Evolutionary conservation across 92 coral and sea anemone species (phyloP).

Genomic region (Parazoanthus darwini): DNA sequence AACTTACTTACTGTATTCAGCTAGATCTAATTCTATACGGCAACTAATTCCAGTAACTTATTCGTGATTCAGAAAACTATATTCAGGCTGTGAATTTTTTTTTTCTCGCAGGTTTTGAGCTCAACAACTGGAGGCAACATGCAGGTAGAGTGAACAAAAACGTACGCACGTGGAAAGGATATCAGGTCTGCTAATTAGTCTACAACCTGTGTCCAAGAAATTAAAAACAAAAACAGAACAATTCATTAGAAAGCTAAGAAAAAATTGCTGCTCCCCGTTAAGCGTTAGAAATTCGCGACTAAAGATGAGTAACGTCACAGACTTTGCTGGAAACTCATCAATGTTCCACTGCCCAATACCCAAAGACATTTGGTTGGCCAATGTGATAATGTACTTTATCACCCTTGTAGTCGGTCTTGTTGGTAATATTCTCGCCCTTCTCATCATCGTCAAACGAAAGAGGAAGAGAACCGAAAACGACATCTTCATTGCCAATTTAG

Average conservation of each 20-base stretch:
- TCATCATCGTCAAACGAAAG: constrained; percentile 60
- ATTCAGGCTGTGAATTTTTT: neutral
- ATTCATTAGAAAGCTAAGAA: too few relatives aligned
- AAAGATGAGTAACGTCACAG: neutral
- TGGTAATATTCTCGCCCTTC: constrained; percentile 70
- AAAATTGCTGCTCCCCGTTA: too few relatives aligned
- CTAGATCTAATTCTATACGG: neutral
- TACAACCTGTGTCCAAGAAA: neutral
- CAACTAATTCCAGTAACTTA: neutral
- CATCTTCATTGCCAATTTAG: constrained; percentile 80
- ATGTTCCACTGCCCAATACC: constrained; percentile 11
- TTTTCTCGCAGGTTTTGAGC: neutral
- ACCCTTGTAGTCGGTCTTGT: constrained; percentile 69
- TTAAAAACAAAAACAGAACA: too few relatives aligned
- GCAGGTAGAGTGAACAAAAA: neutral
- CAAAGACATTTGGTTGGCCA: constrained; percentile 23
- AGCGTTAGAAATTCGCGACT: too few relatives aligned
- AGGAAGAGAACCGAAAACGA: constrained; percentile 78
- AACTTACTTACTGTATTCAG: neutral
- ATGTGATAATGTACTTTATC: constrained; percentile 42
- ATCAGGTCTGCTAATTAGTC: neutral
- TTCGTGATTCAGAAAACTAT: neutral
- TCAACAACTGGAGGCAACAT: neutral
- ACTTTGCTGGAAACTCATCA: neutral
- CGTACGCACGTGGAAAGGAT: neutral